Percentiles rank a stretch among this genome's conserved stretches.
phyloP scores from a whole-genome alignment of 2,113 vertebrate species.

The Larimichthys crocea region DNA sequence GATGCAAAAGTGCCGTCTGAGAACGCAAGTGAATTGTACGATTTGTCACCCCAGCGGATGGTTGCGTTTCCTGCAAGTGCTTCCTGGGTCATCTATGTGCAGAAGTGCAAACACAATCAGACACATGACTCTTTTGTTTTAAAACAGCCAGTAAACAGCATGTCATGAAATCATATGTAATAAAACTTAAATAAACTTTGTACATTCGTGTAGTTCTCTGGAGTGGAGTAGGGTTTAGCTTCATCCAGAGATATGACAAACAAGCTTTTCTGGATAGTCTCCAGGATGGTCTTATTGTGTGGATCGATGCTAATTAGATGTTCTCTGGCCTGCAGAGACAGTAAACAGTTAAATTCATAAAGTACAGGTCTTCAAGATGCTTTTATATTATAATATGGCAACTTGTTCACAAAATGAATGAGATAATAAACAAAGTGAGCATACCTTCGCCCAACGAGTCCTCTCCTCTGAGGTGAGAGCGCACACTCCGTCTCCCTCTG shows the following conservation, averaged over 20 bases:
- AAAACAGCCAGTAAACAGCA: neutral
- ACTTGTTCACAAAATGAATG: too few relatives aligned
- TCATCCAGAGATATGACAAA: constrained; percentile 90
- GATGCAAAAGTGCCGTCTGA: constrained; percentile 89
- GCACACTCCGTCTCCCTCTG: constrained; percentile 88
- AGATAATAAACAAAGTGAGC: neutral
- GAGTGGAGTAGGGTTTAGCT: constrained; percentile 85
- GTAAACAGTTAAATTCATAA: neutral
- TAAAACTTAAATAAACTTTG: neutral
- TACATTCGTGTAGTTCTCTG: constrained; percentile 92
- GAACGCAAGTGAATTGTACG: constrained; percentile 90
- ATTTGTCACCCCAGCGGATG: constrained; percentile 97
- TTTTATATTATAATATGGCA: too few relatives aligned
- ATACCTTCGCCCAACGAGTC: constrained; percentile 93
- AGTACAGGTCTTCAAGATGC: neutral
- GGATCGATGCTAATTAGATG: constrained; percentile 92
- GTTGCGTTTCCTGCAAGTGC: constrained; percentile 88
- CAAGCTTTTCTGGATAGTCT: constrained; percentile 93
- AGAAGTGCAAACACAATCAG: constrained; percentile 28
- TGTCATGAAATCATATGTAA: neutral
- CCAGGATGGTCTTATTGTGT: constrained; percentile 88
- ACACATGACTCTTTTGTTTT: neutral
- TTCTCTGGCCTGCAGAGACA: constrained; percentile 86
- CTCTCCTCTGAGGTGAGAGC: constrained; percentile 92
- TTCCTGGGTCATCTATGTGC: constrained; percentile 81